A percentile compares a stretch with the other conserved stretches of the same genome.
phyloP scores from a whole-genome alignment of 2,113 vertebrate species.

The Brevimyrus niger region DNA sequence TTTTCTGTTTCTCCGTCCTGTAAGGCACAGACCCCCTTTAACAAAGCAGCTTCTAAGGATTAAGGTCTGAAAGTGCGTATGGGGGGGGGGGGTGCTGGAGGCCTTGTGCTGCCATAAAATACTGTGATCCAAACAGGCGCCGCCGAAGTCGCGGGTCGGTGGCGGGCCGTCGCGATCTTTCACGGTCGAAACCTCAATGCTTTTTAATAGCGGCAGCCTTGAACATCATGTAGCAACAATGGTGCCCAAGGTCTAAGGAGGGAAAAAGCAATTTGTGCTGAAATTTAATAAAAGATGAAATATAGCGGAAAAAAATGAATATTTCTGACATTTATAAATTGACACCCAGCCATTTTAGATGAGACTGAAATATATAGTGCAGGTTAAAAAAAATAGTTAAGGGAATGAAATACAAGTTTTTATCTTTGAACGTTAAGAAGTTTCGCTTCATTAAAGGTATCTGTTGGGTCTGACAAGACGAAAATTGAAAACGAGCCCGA shows the following conservation, averaged over 20 bases:
- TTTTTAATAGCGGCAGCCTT: background rate
- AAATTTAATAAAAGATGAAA: conserved; percentile 7
- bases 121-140: background rate
- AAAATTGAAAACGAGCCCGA: background rate
- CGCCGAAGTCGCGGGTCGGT: background rate
- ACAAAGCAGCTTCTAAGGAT: background rate
- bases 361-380: conserved; percentile 1
- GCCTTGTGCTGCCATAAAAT: background rate
- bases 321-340: conserved; percentile 9
- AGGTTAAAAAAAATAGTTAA: conserved; percentile 3
- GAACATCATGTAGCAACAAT: background rate
- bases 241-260: background rate
- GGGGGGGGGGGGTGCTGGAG: background rate
- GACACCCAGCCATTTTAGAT: background rate
- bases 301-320: background rate
- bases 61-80: background rate
- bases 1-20: background rate
- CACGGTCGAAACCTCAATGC: background rate
- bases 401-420: conserved; percentile 8
- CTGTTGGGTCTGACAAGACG: conserved; percentile 10
- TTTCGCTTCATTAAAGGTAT: conserved; percentile 10
- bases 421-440: conserved; percentile 3
- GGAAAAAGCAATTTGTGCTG: conserved; percentile 5
- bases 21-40: background rate
- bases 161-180: background rate